Evolutionary conservation across 2,113 vertebrate genomes (phyloP).

Genomic region (Vireo altiloquus): DNA sequence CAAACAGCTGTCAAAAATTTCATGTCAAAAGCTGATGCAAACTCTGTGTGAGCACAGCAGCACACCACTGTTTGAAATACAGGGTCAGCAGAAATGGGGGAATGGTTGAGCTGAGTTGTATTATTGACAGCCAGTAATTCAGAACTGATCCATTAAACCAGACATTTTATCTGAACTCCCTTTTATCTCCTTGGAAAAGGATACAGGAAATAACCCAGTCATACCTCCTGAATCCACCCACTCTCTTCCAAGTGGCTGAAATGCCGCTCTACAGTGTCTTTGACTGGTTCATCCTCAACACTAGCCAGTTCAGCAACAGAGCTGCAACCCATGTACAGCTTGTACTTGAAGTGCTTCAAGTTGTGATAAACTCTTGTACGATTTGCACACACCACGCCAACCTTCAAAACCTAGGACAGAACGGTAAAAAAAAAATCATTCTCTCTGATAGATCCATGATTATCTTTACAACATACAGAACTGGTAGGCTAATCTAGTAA

Average conservation of each 20-base stretch:
- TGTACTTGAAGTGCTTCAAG: slow-evolving; percentile 85
- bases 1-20: not conserved
- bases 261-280: slow-evolving; percentile 76
- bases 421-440: slow-evolving; percentile 12
- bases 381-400: slow-evolving; percentile 75
- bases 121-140: not conserved
- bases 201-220: not conserved
- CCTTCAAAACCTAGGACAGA: slow-evolving; percentile 71
- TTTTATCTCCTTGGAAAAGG: not conserved
- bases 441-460: not conserved
- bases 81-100: not conserved
- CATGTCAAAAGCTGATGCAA: not conserved
- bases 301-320: slow-evolving; percentile 28
- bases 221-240: slow-evolving; percentile 80
- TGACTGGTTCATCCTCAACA: slow-evolving; percentile 71
- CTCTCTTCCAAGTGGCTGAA: slow-evolving; percentile 62
- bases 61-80: not conserved
- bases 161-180: not conserved
- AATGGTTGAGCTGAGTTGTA: not conserved
- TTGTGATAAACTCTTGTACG: slow-evolving; percentile 81
- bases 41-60: not conserved
- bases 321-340: slow-evolving; percentile 75
- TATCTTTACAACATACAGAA: not conserved
- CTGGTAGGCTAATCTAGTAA: not conserved
- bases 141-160: not conserved